Base-by-base conservation (phyloP, 2,888 invertebrate species). In the Noctua fimbriata region DNA sequence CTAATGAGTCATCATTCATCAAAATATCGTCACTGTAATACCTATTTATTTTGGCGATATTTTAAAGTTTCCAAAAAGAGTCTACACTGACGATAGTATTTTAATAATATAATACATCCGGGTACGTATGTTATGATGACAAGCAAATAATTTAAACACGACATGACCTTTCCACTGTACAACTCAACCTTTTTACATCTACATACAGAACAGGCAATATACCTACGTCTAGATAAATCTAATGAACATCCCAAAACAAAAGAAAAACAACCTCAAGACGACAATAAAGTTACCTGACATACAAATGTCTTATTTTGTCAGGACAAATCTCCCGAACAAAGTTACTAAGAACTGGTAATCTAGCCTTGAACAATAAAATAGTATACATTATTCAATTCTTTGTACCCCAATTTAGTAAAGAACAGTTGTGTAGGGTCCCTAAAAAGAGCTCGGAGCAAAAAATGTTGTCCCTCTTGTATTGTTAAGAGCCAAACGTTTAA, bases 401-500 rank as follows among this genome's bases (percentile, higher is more conserved):
- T 76, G 69, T 72, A 74, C 78, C 71, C 88, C 78, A 89, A 89
- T 89, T 87, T 85, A 77, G 69, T 55, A 76, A 79, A 87, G 84
- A 83, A 79, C 78, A 36, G 71, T 72, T 79, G 60, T 77, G 41
- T 69, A 78, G 73, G 76, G 73, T 78, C 85, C 73, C 85, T 87
- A 82, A 89, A 89, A 91, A 86, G 85, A 83, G 82, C 89, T 92
- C 84, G 87, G 85, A 89, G 84, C 79, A 88, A 91, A 90, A 92
- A 90, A 90, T 89, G 89, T 90, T 76, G 90, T 88, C 93, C 89
- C 91, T 79, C 74, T 90, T 89, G 93, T 92, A 91, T 92, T 91
- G 93, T 93, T 92, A 91, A 90, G 91, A 91, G 87, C 82, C 84
- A 86, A 89, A 85, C 91, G 91, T 91, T 92, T 93, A 91, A 93